These are phyloP conservation scores for Triops longicaudatus DNA, from an alignment of 1,140 invertebrate species.

Conservation along the genomic window DNA sequence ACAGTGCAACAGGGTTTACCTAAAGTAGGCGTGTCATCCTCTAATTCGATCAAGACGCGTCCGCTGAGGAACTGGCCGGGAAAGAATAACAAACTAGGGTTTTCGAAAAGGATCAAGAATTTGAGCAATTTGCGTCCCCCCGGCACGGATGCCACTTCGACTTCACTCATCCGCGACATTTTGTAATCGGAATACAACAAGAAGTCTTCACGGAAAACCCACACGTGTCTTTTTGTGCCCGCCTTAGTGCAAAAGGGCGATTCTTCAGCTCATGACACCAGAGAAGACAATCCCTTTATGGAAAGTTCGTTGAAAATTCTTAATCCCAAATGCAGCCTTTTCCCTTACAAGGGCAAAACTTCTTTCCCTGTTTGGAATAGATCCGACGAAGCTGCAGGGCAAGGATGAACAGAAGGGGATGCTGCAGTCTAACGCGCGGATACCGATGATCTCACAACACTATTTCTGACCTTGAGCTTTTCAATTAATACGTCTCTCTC, in stretches of 20 bases:
- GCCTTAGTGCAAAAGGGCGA: not conserved
- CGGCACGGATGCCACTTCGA: conserved; percentile 24
- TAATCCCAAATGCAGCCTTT: not conserved
- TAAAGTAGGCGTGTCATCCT: conserved; percentile 81
- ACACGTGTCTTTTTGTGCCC: too few relatives aligned
- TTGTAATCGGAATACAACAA: not conserved
- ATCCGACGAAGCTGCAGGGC: not conserved
- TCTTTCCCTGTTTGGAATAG: not conserved
- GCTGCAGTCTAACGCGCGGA: not conserved
- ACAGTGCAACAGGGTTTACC: conserved; percentile 47
- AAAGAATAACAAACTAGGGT: conserved; percentile 84
- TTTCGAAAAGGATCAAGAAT: conserved; percentile 88
- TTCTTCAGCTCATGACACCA: not conserved
- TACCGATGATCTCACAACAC: not conserved
- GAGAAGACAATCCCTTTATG: not conserved
- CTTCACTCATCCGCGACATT: conserved; percentile 29
- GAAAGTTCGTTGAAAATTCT: not conserved
- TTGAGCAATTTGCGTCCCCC: conserved; percentile 72
- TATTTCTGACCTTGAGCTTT: too few relatives aligned
- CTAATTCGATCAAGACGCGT: conserved; percentile 78
- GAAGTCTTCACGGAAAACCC: too few relatives aligned
- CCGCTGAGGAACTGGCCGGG: conserved; percentile 84
- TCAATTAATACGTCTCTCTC: too few relatives aligned
- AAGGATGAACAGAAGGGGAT: not conserved
- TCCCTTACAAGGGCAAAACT: conserved; percentile 1